These are phyloP conservation scores for Lepus europaeus DNA, from an alignment of 2,113 vertebrate species.

Conservation along the genomic window DNA sequence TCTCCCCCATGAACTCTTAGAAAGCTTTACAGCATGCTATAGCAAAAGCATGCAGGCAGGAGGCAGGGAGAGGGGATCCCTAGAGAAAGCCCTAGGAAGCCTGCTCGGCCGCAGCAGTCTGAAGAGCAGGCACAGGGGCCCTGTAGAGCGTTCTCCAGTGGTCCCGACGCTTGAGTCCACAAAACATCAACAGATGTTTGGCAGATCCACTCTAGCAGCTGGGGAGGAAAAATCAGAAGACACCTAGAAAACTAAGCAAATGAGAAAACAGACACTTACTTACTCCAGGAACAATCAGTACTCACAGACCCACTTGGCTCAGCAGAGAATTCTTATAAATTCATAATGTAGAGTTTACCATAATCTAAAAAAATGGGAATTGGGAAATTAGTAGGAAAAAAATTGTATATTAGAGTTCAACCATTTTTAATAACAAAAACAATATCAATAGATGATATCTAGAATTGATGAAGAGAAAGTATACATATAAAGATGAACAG, in stretches of 20 bases:
- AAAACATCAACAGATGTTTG: background rate
- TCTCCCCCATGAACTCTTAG: background rate
- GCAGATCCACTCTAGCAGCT: background rate
- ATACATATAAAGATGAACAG: background rate
- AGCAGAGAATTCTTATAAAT: background rate
- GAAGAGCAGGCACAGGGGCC: background rate
- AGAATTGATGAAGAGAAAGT: background rate
- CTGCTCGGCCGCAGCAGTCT: background rate
- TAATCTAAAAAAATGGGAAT: no score
- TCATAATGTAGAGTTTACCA: background rate
- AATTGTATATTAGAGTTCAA: background rate
- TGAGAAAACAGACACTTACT: background rate
- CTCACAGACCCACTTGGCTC: background rate
- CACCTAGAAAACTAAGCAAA: background rate
- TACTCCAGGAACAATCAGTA: background rate
- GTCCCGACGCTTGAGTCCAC: background rate
- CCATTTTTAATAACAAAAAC: background rate
- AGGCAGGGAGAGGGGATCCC: background rate
- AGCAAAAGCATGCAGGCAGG: background rate
- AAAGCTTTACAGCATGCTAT: background rate
- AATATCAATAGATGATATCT: background rate
- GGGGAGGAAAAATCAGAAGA: background rate
- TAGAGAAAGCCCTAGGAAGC: background rate
- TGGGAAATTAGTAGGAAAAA: background rate
- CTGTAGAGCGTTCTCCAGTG: background rate